Evolutionary conservation across 2,113 vertebrate genomes (phyloP).

Genomic region (Seriola rivoliana): DNA sequence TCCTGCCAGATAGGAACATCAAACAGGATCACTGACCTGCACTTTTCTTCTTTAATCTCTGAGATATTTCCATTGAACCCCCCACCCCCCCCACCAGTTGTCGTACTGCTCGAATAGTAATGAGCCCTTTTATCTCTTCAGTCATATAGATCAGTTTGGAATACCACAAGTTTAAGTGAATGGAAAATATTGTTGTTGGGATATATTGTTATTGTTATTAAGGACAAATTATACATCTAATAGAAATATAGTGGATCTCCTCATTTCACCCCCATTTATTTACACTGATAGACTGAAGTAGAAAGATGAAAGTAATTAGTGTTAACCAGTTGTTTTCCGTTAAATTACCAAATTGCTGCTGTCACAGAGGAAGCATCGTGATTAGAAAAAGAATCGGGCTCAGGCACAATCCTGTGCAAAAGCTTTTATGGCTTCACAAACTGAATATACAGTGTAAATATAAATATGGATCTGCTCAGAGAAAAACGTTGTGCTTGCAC

Average conservation of each 20-base stretch:
- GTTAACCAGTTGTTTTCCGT: slow-evolving; percentile 25
- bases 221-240: background rate
- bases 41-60: background rate
- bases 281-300: background rate
- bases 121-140: background rate
- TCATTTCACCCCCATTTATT: slow-evolving; percentile 27
- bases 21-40: background rate
- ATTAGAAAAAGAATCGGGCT: slow-evolving; percentile 17
- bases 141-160: background rate
- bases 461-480: slow-evolving; percentile 16
- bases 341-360: slow-evolving; percentile 12
- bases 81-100: background rate
- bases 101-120: background rate
- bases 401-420: background rate
- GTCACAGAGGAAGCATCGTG: background rate
- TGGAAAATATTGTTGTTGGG: background rate
- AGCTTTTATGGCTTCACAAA: slow-evolving; percentile 23
- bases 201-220: no score
- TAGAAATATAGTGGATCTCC: background rate
- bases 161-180: background rate
- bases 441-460: slow-evolving; percentile 23
- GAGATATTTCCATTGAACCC: slow-evolving; percentile 32
- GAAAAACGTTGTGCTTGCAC: slow-evolving; percentile 26
- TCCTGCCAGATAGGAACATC: background rate
- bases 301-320: slow-evolving; percentile 10